Base-by-base conservation (phyloP, 2,113 vertebrate genomes). In the Aix galericulata region DNA sequence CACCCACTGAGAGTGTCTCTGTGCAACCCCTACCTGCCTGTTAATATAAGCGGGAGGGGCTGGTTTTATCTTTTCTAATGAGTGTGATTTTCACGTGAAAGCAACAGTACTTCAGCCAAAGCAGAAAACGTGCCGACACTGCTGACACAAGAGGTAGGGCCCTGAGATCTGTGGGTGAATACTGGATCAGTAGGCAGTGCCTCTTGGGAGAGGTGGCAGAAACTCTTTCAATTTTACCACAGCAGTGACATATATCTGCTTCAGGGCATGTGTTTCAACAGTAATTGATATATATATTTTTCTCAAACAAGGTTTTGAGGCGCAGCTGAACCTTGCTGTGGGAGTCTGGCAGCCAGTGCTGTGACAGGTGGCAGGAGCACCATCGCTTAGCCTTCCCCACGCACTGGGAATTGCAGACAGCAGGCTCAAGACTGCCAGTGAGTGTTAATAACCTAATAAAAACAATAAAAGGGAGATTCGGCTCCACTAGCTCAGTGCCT, bases 191-290 rank as follows among this genome's bases (percentile, higher is more conserved):
- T 4, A 26, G 1, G 20, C 0, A 7, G 7, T 6, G 36, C 4
- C 40, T 22, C 53, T 4, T 2, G 32, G 32, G n/a, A 1, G 22
- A 12, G 44, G 69, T 1, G 8, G 73, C 44, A 21, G 44, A 1
- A 42, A 8, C 38, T 20, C 15, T 11, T 44, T 6, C 16, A 6
- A 8, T 38, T 40, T 38, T 23, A 42, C 25, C 74, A 14, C 34
- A 13, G 29, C 0, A 13, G 46, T 1, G 25, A 91, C 7, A 31
- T 0, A 2, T 8, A 4, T 4, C n/a, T 8, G 9, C n/a, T n/a
- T 8, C 10, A 2, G 52, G 58, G 50, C 17, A 66, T 2, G 0
- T 3, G 16, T 42, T 69, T 38, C 55, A 50, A 31, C 29, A 7
- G 10, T 1, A 4, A 32, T 48, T 16, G 4, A 16, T 4, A 1